These are phyloP conservation scores for Percopsis omiscomaycus DNA, from an alignment of 2,797 vertebrate genomes.

Conservation along the genomic window DNA sequence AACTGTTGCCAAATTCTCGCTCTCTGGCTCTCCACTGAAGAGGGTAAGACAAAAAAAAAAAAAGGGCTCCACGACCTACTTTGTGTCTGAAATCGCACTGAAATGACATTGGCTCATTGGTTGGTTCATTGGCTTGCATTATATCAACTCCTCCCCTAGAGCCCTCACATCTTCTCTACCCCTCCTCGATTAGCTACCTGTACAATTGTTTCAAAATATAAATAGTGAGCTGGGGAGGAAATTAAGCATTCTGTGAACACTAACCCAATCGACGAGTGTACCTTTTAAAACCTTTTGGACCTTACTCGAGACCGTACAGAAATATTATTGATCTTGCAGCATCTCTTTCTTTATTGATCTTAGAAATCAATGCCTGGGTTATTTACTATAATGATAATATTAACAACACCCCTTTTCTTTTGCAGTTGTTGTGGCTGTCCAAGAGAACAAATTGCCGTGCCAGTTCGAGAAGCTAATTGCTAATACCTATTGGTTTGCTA, in stretches of 20 bases:
- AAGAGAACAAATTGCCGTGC: neutral
- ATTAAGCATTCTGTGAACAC: no score
- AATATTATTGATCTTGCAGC: conserved; percentile 9
- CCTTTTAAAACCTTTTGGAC: no score
- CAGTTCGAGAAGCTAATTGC: conserved; percentile 13
- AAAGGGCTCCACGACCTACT: neutral
- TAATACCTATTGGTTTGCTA: conserved; percentile 11
- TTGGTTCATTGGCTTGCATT: no score
- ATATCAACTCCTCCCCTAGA: no score
- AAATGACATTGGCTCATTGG: conserved; percentile 7
- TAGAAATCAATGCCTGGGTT: conserved; percentile 3
- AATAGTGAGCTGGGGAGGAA: no score
- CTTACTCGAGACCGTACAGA: no score
- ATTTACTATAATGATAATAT: neutral
- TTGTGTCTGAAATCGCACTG: conserved; percentile 19
- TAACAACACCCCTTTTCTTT: neutral
- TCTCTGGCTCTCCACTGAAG: conserved; percentile 31
- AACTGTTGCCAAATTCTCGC: conserved; percentile 55
- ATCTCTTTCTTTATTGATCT: conserved; percentile 24
- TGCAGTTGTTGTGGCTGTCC: neutral
- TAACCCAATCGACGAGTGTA: no score
- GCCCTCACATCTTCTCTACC: no score
- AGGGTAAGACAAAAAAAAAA: neutral
- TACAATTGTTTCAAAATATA: no score
- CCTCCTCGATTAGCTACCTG: no score